These are phyloP conservation scores for Tridacna crocea DNA, from an alignment of 2,888 invertebrate species.

Conservation along the genomic window DNA sequence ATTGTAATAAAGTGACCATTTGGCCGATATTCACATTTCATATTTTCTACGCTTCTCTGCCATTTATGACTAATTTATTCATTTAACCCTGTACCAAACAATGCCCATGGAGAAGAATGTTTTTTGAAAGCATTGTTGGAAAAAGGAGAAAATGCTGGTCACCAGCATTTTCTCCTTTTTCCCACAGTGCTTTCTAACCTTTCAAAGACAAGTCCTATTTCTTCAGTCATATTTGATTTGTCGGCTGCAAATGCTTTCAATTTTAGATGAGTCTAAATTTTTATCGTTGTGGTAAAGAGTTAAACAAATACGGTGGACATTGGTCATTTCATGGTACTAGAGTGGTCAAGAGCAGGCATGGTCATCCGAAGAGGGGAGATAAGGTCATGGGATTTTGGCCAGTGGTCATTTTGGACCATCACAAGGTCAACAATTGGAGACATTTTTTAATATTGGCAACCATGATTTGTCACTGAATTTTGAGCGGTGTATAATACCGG, in stretches of 20 bases:
- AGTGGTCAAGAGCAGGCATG: conserved; percentile 15
- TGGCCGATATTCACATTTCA: conserved; percentile 4
- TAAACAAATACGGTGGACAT: conserved; percentile 12
- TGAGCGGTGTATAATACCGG: conserved; percentile 23
- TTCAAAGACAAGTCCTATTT: too few relatives aligned
- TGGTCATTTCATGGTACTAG: conserved; percentile 19
- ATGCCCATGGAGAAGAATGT: too few relatives aligned
- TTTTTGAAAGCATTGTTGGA: too few relatives aligned
- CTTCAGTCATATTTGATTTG: too few relatives aligned
- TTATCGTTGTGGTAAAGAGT: too few relatives aligned
- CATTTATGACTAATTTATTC: conserved; percentile 22
- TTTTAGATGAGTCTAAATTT: too few relatives aligned
- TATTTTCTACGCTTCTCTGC: not conserved
- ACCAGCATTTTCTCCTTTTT: too few relatives aligned
- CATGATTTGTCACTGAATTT: conserved; percentile 38
- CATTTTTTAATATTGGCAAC: conserved; percentile 41
- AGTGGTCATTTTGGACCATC: conserved; percentile 51
- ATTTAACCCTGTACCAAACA: not conserved
- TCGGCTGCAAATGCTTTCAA: too few relatives aligned
- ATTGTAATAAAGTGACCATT: conserved; percentile 18
- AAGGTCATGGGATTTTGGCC: conserved; percentile 57
- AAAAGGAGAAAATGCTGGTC: too few relatives aligned
- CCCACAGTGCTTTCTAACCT: too few relatives aligned
- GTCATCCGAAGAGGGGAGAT: conserved; percentile 29
- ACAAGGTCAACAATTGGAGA: conserved; percentile 50